These are phyloP conservation scores for Dromococcyx pavoninus DNA, from an alignment of 2,797 vertebrate species.

Conservation along the genomic window DNA sequence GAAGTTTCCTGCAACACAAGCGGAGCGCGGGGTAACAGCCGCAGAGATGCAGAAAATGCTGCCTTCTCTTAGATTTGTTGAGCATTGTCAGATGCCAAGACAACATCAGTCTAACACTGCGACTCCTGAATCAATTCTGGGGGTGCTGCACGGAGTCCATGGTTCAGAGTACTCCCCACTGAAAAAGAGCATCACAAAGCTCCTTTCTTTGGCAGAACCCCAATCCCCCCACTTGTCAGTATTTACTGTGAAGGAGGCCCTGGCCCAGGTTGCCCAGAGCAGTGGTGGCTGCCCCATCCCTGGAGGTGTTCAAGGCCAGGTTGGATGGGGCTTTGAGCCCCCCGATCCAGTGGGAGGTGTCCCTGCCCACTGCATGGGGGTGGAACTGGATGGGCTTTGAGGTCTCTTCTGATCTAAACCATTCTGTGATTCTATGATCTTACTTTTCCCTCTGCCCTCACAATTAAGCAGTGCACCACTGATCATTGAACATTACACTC, in stretches of 20 bases:
- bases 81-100: neutral
- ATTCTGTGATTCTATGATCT: neutral
- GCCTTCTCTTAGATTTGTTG: neutral
- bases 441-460: neutral
- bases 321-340: too few relatives aligned
- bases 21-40: neutral
- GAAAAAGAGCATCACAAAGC: neutral
- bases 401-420: too few relatives aligned
- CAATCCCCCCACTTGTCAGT: neutral
- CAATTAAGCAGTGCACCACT: neutral
- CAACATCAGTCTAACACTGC: neutral
- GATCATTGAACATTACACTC: neutral
- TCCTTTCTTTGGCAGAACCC: neutral
- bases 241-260: neutral
- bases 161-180: neutral
- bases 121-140: neutral
- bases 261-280: too few relatives aligned
- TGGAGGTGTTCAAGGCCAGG: too few relatives aligned
- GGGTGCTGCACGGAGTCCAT: neutral
- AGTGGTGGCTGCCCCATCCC: too few relatives aligned
- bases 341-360: too few relatives aligned
- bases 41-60: neutral
- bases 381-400: too few relatives aligned
- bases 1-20: constrained; percentile 4
- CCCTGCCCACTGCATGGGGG: too few relatives aligned